Evolutionary conservation across 2,113 vertebrate genomes (phyloP), one percentile per base, ranked within the genome.

Genomic region (Mola mola): DNA sequence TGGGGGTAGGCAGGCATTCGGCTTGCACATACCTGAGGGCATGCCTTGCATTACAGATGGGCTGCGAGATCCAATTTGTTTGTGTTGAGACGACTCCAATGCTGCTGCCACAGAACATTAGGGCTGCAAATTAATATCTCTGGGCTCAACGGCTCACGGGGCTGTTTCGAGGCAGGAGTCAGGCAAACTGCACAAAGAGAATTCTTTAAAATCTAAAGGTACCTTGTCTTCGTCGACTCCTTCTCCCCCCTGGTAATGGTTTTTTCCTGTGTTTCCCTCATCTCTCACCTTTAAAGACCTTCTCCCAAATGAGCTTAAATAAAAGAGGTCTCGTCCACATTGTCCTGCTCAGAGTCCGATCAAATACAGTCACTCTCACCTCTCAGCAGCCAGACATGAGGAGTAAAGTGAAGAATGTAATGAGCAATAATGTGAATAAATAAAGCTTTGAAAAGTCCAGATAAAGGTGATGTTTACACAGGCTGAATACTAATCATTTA

Each of bases 71-170:
- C 77, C 82, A 87, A 88, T 87, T 85, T 86, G 80, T 87, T 88
- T 83, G 73, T 75, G 81, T 71, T 76, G 74, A 85, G 87, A 89
- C 81, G 73, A 86, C 75, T 90, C 82, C 71, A 78, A 63, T 89
- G 76, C 76, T 82, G 78, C 83, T 79, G 86, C 81, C 76, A 79
- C 81, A 82, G 76, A 89, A 87, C 84, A 90, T 90, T 90, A 90
- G 67, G 78, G 72, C 83, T 63, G 69, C 68, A 85, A 87, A 87
- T 90, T 66, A 88, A 88, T 84, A 83, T 84, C 70, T 84, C 61
- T 19, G 46, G 72, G 64, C 74, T 74, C 74, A 57, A 66, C 53
- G 41, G 76, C 55, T 79, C 59, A 58, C 63, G 52, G 67, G 71
- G 66, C 72, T 64, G 61, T 79, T 78, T 66, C n/a, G 12, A 83